Conservation (phyloP, 2,113 vertebrate genomes). For the Cyphomyrus plagiostoma region DNA sequence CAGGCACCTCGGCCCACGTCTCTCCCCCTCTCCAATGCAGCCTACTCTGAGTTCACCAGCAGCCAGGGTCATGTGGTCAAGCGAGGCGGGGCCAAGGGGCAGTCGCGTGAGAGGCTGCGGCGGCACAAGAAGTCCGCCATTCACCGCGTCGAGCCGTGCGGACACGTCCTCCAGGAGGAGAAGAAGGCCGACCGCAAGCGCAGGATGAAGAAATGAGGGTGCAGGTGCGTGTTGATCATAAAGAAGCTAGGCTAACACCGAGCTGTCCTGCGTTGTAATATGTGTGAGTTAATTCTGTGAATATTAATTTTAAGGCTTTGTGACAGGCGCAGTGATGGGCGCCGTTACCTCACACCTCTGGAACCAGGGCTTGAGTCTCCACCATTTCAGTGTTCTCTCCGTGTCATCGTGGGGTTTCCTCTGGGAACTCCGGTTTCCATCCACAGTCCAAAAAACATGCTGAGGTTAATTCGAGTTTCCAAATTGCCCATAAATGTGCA, state of each 20-base stretch:
- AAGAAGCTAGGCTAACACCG: neutral
- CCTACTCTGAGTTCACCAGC: conserved; percentile 22
- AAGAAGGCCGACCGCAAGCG: conserved; percentile 32
- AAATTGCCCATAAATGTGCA: neutral
- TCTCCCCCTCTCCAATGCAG: conserved; percentile 30
- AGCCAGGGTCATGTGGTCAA: neutral
- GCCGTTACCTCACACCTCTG: neutral
- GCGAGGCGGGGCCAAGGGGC: neutral
- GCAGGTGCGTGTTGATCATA: conserved; percentile 16
- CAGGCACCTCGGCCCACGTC: conserved; percentile 32
- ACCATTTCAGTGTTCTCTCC: neutral
- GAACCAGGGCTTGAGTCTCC: neutral
- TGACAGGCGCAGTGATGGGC: neutral
- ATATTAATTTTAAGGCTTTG: neutral
- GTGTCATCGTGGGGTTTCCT: neutral
- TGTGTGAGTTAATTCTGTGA: neutral
- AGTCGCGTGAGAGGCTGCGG: neutral
- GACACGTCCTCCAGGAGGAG: conserved; percentile 21
- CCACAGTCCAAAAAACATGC: neutral
- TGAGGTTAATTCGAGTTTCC: neutral
- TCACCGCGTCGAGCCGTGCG: conserved; percentile 13
- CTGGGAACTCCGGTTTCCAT: neutral
- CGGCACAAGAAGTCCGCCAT: conserved; percentile 14
- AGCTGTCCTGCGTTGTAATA: neutral
- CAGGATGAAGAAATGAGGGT: conserved; percentile 35